Evolutionary conservation across 2,888 invertebrate genomes (phyloP), one percentile per base, ranked within the genome.

Genomic region (Taenaris catops): DNA sequence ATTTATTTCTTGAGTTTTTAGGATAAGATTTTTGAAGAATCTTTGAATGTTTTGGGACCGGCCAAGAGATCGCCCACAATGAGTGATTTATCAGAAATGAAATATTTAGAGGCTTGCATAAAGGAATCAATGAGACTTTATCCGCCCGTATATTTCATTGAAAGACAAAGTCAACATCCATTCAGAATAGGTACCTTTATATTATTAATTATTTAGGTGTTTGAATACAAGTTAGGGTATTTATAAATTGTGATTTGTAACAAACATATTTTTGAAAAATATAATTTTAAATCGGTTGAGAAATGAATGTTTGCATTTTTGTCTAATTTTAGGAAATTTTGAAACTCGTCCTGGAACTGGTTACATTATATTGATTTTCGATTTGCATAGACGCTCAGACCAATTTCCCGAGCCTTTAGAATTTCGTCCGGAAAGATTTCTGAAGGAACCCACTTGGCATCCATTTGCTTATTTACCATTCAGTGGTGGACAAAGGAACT

Each of bases 401-500:
- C 72, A 89, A 28, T 94, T 89, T 72, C 86, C 90, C 0, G 80
- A 93, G 46, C 92, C 94, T 0, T 69, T 88, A 25, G 83, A 73
- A 41, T 94, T 92, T 58, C 89, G 92, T 55, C 93, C 93, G 0
- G 92, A 93, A 29, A 72, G 94, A 44, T 94, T 94, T 65, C 58
- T 91, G 90, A 93, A 52, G 1, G 62, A 66, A 10, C 73, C 40
- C n/a, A 44, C 40, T 14, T 44, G 91, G 14, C 91, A 92, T 68
- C 90, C 91, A 0, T 92, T 88, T 46, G 83, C 89, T 0, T 92
- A 88, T 54, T 83, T 92, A 34, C 92, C 92, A 0, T 92, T 92
- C 44, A 92, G 92, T 55, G 92, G 91, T 0, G 92, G 92, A 1
- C 89, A 89, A 0, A 81, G 92, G 11, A 92, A 92, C 61, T 92